Base-by-base conservation (phyloP, 2,888 invertebrate species). In the Toxonevra muliebris region DNA sequence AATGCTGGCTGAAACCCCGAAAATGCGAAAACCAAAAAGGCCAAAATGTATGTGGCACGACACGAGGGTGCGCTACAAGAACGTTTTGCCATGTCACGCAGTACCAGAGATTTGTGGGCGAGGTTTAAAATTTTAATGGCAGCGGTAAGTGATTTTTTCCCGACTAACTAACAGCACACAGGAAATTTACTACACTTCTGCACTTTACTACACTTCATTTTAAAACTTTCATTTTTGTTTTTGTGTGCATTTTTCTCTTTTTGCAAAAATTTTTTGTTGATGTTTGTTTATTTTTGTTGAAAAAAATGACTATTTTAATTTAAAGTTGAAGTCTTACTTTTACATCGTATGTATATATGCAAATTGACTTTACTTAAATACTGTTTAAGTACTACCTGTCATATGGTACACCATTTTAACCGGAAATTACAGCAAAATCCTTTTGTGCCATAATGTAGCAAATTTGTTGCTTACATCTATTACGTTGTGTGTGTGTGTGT, bases 41-140 rank as follows among this genome's bases (percentile, higher is more conserved):
- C 96, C 0, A 95, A 95, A 84, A 88, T 89, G 20, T 97, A 95
- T 83, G 92, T 97, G 58, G 93, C 93, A 76, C 89, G 91, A 58
- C 96, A 97, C 82, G 95, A 97, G 84, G 96, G 96, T 0, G 94
- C 92, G 76, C 87, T 96, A 62, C 95, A 95, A 81, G 94, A 95
- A 80, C 86, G 95, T 70, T 88, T 96, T 71, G 95, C 95, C n/a
- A 94, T 95, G 85, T 94, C 93, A 70, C 92, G 92, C 83, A 94
- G 92, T 76, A 94, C 95, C 2, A 89, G 90, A 78, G 95, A 96
- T 83, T 91, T 94, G 76, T 88, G 95, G 77, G 94, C 95, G 8
- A 88, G 94, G 77, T 92, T 93, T 85, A 93, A 93, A 80, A 92
- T 96, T 77, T 86, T 93, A 71, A 84, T 94, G 72, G 89, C 92